phyloP scores from a whole-genome alignment of 2,888 invertebrate genomes.

The Idaea aversata region DNA sequence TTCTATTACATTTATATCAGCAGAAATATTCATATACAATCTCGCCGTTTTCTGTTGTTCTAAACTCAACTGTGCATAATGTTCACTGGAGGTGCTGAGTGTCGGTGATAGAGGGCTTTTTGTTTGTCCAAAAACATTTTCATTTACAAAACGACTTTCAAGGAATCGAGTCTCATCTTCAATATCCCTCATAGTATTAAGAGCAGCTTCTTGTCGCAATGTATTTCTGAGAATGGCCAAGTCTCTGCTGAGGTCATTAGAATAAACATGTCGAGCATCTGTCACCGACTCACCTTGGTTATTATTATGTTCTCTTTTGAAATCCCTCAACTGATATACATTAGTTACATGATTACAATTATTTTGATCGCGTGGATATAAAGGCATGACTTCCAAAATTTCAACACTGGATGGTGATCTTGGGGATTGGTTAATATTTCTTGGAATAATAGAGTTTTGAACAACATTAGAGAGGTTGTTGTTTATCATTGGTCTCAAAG shows the following conservation, averaged over 20 bases:
- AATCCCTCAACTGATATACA: conserved; percentile 78
- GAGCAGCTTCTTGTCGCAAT: conserved; percentile 55
- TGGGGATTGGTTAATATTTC: conserved; percentile 56
- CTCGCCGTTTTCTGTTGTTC: conserved; percentile 62
- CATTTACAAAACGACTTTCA: conserved; percentile 59
- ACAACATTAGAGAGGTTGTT: conserved; percentile 48
- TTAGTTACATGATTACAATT: conserved; percentile 71
- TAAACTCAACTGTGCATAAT: conserved; percentile 68
- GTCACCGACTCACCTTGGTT: conserved; percentile 55
- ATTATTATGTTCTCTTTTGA: conserved; percentile 77
- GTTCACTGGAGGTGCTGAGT: conserved; percentile 69
- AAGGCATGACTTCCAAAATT: conserved; percentile 77
- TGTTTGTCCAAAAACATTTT: conserved; percentile 34
- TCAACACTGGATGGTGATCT: conserved; percentile 79
- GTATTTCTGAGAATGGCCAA: conserved; percentile 65
- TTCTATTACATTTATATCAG: conserved; percentile 46
- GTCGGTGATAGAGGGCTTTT: conserved; percentile 63
- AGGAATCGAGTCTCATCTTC: conserved; percentile 67
- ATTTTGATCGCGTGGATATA: conserved; percentile 65
- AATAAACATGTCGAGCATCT: conserved; percentile 60
- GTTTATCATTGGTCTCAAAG: conserved; percentile 37
- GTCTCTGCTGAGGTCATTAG: conserved; percentile 70
- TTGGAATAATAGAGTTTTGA: conserved; percentile 37
- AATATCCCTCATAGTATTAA: conserved; percentile 63
- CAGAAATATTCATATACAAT: conserved; percentile 71